A percentile compares a stretch with the other conserved stretches of the same genome.
These are phyloP conservation scores for Typhlomys cinereus DNA, from an alignment of 2,113 vertebrate species.

Conservation along the genomic window DNA sequence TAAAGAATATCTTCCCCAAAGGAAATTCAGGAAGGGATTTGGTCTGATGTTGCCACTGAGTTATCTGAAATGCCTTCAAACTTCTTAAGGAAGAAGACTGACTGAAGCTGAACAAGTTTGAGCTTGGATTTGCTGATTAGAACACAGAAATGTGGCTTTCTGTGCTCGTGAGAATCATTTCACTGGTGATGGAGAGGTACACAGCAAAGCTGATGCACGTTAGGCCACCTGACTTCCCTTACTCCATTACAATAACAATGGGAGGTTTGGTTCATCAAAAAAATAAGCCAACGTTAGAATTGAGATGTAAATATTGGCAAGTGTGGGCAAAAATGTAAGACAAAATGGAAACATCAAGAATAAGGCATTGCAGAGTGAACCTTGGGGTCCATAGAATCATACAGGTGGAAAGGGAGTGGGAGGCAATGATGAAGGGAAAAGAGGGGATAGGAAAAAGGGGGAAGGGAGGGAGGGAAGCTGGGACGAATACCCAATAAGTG, in stretches of 20 bases:
- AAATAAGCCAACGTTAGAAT: not conserved
- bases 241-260: not conserved
- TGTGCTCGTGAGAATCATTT: not conserved
- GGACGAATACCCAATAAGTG: too few relatives aligned
- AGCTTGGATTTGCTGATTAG: not conserved
- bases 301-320: not conserved
- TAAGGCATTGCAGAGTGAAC: not conserved
- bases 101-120: not conserved
- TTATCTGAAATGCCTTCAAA: not conserved
- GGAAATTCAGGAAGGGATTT: slow-evolving; percentile 16
- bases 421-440: too few relatives aligned
- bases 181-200: not conserved
- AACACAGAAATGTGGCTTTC: not conserved
- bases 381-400: too few relatives aligned
- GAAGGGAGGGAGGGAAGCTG: too few relatives aligned
- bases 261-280: not conserved
- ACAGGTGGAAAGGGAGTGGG: too few relatives aligned
- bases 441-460: too few relatives aligned
- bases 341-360: not conserved
- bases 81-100: not conserved
- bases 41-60: not conserved
- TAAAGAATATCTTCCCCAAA: not conserved
- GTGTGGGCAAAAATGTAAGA: not conserved
- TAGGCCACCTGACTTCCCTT: not conserved
- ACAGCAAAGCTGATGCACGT: not conserved